Percentiles rank a stretch among this genome's conserved stretches.
phyloP scores from a whole-genome alignment of 2,797 vertebrate genomes.

The Centroberyx gerrardi region DNA sequence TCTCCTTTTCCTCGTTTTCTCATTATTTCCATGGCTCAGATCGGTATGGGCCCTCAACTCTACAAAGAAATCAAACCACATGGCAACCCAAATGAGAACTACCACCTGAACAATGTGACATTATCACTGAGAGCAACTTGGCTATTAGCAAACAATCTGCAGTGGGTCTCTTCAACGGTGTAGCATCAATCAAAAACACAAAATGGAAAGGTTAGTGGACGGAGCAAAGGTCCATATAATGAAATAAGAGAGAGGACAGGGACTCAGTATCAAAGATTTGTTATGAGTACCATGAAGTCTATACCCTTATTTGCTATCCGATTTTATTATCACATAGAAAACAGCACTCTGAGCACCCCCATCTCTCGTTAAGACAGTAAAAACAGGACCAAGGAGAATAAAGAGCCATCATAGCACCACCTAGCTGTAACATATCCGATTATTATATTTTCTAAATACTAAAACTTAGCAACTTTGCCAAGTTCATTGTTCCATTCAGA shows the following conservation, averaged over 20 bases:
- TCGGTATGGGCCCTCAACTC: constrained; percentile 48
- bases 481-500: neutral
- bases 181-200: constrained; percentile 14
- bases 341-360: constrained; percentile 1
- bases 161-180: constrained; percentile 31
- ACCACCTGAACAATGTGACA: constrained; percentile 52
- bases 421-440: constrained; percentile 64
- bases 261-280: neutral
- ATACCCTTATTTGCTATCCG: neutral
- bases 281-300: neutral
- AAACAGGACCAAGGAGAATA: constrained; percentile 7
- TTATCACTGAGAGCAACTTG: constrained; percentile 41
- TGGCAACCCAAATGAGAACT: constrained; percentile 47
- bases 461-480: constrained; percentile 26
- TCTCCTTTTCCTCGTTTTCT: constrained; percentile 56
- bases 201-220: neutral
- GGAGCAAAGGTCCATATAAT: neutral
- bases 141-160: constrained; percentile 45
- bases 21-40: constrained; percentile 59
- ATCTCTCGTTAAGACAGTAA: constrained; percentile 17
- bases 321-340: constrained; percentile 21
- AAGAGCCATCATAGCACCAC: constrained; percentile 69
- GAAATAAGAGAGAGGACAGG: neutral
- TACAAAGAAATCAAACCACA: constrained; percentile 63
- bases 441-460: constrained; percentile 18